Evolutionary conservation across 2,888 invertebrate genomes (phyloP), one percentile per base, ranked within the genome.

Genomic region (Theretra japonica): DNA sequence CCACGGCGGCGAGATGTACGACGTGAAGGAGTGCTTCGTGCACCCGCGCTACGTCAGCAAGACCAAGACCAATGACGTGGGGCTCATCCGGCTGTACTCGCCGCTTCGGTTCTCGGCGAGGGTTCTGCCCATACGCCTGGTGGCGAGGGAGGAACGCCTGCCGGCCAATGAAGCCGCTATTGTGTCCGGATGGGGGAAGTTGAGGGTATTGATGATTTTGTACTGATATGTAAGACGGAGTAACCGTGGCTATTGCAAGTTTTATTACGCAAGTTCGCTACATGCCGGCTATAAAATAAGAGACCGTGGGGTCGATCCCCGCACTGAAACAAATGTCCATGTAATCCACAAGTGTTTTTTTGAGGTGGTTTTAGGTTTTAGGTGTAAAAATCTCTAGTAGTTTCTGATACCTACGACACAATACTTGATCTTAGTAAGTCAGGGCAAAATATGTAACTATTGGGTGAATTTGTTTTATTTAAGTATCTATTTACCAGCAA

Each of bases 161-260:
- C 85, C 80, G 0, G 90, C 92, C 0, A 79, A 89, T 48, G 82
- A 87, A 58, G 78, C 88, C 0, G 91, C 92, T 57, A 91, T 93
- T 30, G 92, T 94, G 0, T 94, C 95, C 1, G 95, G 95, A 0
- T 95, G 94, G 94, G 95, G 95, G 0, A 91, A 90, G 69, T 74
- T 94, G 7, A 87, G 85, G 86, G 89, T 91, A 77, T 33, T 8
- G 15, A 59, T 25, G 11, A 15, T 5, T 59, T 58, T 58, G 2
- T 17, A 59, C 25, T 11, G 57, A 28, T 25, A 28, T 25, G 15
- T 19, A 17, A 4, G 50, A 17, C 50, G 11, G 50, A 19, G 19
- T 50, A 50, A 50, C 50, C 50, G 8, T 30, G 6, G 33, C 33
- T 33, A 33, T 7, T 33, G 33, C 7, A 33, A 33, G n/a, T n/a